Evolutionary conservation across 2,113 vertebrate species (phyloP), one percentile per base, ranked within the genome.

Genomic region (Crotalus helleri): DNA sequence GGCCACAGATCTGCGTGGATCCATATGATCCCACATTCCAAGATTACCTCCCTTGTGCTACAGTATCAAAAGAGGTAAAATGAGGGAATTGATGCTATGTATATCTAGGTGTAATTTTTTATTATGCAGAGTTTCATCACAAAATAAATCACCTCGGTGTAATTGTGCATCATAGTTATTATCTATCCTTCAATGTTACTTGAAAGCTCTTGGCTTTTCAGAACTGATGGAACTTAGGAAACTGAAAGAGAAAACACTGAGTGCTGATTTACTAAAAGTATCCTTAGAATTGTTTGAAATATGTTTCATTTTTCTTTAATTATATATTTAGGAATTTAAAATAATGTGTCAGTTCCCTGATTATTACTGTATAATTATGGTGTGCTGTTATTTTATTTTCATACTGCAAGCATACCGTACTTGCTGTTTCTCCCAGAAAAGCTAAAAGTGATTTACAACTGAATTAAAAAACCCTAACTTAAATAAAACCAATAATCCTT

Each of bases 191-290:
- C 26, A 29, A 26, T 57, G 17, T 69, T 51, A 64, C 19, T 19
- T 15, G 23, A 19, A 64, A 55, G 11, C 2, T 87, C 5, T 89
- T 9, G 23, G 5, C 59, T 93, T 95, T 55, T 93, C 93, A 53
- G n/a, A 33, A 12, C 17, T 69, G 46, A 0, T 4, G 92, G 81
- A 49, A 44, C 3, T 69, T 91, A 39, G 88, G 89, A 95, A 95
- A 46, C 6, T 29, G 13, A 91, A 49, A 26, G 24, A 91, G 91
- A 3, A 85, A 88, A 51, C 85, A 94, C 29, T 13, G 13, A 54
- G 55, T 92, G 85, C 19, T n/a, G 92, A 93, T 94, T 92, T 90
- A 91, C 93, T 46, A 57, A 87, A 44, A 85, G 81, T 29, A 53
- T 90, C 90, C 93, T 94, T 95, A 59, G 21, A 54, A 92, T 55